Percentiles rank a stretch among this genome's conserved stretches.
phyloP scores from a whole-genome alignment of 2,113 vertebrate genomes.

The Gallinago media region DNA sequence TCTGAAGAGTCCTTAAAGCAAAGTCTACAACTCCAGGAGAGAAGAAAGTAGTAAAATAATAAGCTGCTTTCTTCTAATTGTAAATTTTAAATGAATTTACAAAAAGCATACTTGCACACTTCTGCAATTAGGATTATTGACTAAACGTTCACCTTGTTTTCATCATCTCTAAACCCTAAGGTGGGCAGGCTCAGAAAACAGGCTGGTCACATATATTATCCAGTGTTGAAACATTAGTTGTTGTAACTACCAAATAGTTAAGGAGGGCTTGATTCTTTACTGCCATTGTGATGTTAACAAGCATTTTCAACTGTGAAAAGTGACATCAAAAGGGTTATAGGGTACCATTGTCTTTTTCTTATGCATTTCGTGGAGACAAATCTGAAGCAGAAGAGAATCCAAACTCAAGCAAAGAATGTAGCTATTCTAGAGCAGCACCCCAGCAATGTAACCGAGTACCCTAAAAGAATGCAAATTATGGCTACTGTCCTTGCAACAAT shows the following conservation, averaged over 20 bases:
- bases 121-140: neutral
- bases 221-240: neutral
- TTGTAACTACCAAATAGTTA: neutral
- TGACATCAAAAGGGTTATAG: neutral
- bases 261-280: neutral
- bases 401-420: neutral
- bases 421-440: neutral
- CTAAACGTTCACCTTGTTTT: neutral
- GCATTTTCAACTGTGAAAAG: neutral
- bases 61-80: neutral
- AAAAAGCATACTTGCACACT: accelerated
- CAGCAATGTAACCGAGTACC: neutral
- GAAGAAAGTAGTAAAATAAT: neutral
- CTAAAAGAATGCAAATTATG: neutral
- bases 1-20: neutral
- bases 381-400: neutral
- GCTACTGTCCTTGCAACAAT: neutral
- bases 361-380: neutral
- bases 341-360: neutral
- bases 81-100: neutral
- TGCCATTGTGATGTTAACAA: neutral
- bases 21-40: neutral
- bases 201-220: neutral
- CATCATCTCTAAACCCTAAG: neutral
- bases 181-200: neutral